These are phyloP conservation scores for Polylopha cassiicola DNA, from an alignment of 2,888 invertebrate species.

Conservation along the genomic window DNA sequence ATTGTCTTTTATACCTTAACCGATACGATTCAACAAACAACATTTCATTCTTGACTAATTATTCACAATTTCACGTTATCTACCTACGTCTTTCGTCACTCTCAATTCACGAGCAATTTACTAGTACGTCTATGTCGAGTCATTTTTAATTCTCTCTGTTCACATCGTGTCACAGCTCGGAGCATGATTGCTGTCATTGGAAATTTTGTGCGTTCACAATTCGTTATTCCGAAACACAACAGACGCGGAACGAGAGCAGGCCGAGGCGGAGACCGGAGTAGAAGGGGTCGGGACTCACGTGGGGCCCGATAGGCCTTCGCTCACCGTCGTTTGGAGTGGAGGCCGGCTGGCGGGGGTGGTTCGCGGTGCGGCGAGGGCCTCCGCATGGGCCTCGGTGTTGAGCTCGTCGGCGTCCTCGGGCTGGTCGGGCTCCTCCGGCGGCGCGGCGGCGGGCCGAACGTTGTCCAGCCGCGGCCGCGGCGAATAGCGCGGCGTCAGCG, in stretches of 20 bases:
- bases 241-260: constrained; percentile 14
- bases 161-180: constrained; percentile 39
- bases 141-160: constrained; percentile 42
- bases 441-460: constrained; percentile 68
- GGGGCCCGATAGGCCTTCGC: constrained; percentile 34
- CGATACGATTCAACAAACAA: constrained; percentile 66
- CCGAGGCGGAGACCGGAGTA: constrained; percentile 23
- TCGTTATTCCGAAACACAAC: constrained; percentile 25
- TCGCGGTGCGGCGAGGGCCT: not conserved
- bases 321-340: constrained; percentile 32
- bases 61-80: constrained; percentile 68
- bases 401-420: constrained; percentile 27
- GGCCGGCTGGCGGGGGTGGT: constrained; percentile 28
- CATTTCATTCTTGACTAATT: constrained; percentile 58
- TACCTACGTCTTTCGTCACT: constrained; percentile 58
- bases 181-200: constrained; percentile 20
- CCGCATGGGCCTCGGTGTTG: constrained; percentile 1
- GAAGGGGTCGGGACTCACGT: constrained; percentile 41
- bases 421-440: constrained; percentile 61
- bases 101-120: constrained; percentile 42
- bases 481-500: constrained; percentile 75
- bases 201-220: constrained; percentile 37
- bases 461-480: constrained; percentile 68
- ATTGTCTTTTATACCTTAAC: constrained; percentile 55
- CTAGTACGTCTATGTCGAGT: constrained; percentile 32